A percentile compares a stretch with the other conserved stretches of the same genome.
These are phyloP conservation scores for Dendropsophus ebraccatus DNA, from an alignment of 2,113 vertebrate genomes.

Conservation along the genomic window DNA sequence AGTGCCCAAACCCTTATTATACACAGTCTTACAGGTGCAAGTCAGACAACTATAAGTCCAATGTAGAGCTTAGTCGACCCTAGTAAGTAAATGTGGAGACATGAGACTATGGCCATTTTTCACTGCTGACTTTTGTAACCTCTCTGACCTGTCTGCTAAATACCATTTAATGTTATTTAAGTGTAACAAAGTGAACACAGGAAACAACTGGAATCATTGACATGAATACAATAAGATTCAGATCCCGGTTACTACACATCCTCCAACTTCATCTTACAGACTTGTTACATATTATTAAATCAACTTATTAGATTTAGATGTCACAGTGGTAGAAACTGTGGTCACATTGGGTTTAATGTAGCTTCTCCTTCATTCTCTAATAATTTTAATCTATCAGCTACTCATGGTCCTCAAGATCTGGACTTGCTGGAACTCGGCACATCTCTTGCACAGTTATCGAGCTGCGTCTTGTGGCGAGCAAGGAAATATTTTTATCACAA, in stretches of 20 bases:
- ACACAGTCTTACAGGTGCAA: too few relatives aligned
- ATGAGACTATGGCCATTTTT: not conserved
- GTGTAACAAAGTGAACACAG: slow-evolving; percentile 39
- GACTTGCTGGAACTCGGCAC: too few relatives aligned
- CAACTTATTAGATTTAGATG: not conserved
- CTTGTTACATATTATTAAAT: slow-evolving; percentile 1
- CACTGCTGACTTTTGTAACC: slow-evolving; percentile 17
- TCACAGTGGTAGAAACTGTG: too few relatives aligned
- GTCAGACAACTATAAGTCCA: too few relatives aligned
- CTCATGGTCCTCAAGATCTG: too few relatives aligned
- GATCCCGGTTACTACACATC: slow-evolving; percentile 15
- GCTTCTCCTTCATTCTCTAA: too few relatives aligned
- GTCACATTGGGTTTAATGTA: not conserved
- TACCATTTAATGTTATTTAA: slow-evolving; percentile 34
- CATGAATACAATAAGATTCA: not conserved
- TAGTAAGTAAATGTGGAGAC: not conserved
- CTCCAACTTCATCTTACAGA: not conserved
- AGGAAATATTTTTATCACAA: too few relatives aligned
- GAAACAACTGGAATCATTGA: slow-evolving; percentile 33
- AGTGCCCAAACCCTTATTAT: too few relatives aligned
- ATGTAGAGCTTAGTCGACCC: not conserved
- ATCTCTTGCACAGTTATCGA: too few relatives aligned
- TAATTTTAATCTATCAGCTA: too few relatives aligned
- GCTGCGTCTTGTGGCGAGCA: too few relatives aligned
- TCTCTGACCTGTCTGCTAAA: slow-evolving; percentile 21